Evolutionary conservation across 2,797 vertebrate species (phyloP).

Genomic region (Alfaro cultratus): DNA sequence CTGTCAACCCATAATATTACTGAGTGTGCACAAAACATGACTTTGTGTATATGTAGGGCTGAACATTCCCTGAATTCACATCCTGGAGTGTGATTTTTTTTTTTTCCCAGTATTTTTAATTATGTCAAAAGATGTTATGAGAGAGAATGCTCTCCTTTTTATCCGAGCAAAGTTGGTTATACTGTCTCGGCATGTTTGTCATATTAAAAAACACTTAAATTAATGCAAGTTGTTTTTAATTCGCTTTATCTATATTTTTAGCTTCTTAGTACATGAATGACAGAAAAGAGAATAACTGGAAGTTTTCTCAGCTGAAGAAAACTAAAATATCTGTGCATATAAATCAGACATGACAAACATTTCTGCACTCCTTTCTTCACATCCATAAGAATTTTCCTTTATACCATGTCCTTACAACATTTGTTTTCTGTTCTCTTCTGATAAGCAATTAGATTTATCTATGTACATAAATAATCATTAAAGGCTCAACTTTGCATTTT

Average conservation of each 20-base stretch:
- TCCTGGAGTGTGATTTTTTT: conserved; percentile 31
- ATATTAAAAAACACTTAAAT: no score
- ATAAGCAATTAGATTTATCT: not conserved
- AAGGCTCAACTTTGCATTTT: not conserved
- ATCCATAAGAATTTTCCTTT: not conserved
- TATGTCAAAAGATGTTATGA: conserved; percentile 24
- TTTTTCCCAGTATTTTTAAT: conserved; percentile 38
- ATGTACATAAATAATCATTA: not conserved
- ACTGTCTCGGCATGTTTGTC: not conserved
- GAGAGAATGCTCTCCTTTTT: conserved; percentile 8
- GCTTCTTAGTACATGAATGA: not conserved
- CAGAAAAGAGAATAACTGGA: not conserved
- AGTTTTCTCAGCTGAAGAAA: not conserved
- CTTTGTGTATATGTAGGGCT: conserved; percentile 12
- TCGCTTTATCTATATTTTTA: not conserved
- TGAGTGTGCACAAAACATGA: conserved; percentile 35
- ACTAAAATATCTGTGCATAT: not conserved
- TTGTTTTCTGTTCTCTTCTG: not conserved
- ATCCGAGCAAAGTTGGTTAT: not conserved
- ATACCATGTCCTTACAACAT: not conserved
- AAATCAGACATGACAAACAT: not conserved
- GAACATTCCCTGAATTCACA: conserved; percentile 25
- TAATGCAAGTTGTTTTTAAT: not conserved
- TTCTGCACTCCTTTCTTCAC: not conserved
- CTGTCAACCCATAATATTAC: conserved; percentile 61